Evolutionary conservation across 2,113 vertebrate species (phyloP).

Genomic region (Gymnocephalus cernua): DNA sequence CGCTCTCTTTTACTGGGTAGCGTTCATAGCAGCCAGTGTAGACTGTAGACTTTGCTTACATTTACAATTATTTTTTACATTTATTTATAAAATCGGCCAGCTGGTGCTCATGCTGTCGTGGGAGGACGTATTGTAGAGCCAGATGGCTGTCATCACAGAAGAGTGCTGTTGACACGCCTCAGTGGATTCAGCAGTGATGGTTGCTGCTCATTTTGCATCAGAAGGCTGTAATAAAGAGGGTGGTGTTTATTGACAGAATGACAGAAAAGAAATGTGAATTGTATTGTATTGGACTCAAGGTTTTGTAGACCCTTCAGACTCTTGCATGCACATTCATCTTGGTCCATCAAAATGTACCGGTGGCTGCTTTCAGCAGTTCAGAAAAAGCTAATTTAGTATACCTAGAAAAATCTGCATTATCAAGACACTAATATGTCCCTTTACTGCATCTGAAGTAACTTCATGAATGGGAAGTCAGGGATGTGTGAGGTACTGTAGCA

Average conservation of each 20-base stretch:
- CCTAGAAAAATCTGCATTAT: not conserved
- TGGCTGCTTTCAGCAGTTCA: conserved; percentile 2
- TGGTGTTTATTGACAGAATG: conserved; percentile 57
- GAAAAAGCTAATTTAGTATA: not conserved
- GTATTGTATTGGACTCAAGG: conserved; percentile 10
- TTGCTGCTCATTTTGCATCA: conserved; percentile 47
- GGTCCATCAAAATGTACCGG: not conserved
- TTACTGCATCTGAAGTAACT: not conserved
- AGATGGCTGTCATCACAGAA: conserved; percentile 49
- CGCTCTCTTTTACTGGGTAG: not conserved
- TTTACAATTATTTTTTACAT: conserved; percentile 6
- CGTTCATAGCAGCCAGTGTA: not conserved
- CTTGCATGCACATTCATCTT: conserved; percentile 4
- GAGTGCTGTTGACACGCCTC: conserved; percentile 44
- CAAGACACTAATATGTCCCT: not conserved
- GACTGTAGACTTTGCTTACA: conserved; percentile 2
- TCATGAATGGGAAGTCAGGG: not conserved
- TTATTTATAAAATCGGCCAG: conserved; percentile 5
- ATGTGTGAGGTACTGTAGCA: not conserved
- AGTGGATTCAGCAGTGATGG: conserved; percentile 27
- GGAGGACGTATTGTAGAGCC: conserved; percentile 60
- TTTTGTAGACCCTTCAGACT: conserved; percentile 26
- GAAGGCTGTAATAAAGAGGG: conserved; percentile 65
- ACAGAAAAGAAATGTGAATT: conserved; percentile 47
- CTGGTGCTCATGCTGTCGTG: conserved; percentile 32